A percentile compares a stretch with the other conserved stretches of the same genome.
Conservation (phyloP, 2,797 vertebrate species). For the Gymnodraco acuticeps region DNA sequence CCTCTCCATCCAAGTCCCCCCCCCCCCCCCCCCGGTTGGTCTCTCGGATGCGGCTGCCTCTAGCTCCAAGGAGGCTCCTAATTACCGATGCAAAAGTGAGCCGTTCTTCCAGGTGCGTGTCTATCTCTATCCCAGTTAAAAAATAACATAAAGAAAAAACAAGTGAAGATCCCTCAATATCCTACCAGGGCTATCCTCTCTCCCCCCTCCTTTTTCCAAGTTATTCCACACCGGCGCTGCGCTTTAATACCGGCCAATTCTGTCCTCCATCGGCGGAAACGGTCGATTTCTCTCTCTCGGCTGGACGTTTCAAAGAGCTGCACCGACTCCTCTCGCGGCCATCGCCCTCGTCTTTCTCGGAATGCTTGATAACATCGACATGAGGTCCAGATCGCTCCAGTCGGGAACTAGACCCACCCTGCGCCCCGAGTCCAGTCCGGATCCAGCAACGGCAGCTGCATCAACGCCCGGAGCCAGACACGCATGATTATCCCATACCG, state of each 20-base stretch:
- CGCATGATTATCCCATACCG: conserved; percentile 83
- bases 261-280: conserved; percentile 67
- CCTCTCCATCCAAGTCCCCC: conserved; percentile 79
- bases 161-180: conserved; percentile 37
- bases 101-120: conserved; percentile 56
- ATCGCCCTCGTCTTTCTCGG: conserved; percentile 65
- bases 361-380: conserved; percentile 64
- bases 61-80: conserved; percentile 68
- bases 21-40: conserved; percentile 31
- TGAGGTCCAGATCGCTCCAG: conserved; percentile 67
- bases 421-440: conserved; percentile 73
- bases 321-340: conserved; percentile 65
- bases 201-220: conserved; percentile 47
- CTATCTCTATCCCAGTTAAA: conserved; percentile 61
- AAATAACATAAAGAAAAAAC: conserved; percentile 54
- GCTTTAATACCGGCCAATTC: conserved; percentile 56
- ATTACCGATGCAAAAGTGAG: conserved; percentile 74
- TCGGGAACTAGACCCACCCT: conserved; percentile 74
- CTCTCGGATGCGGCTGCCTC: conserved; percentile 68
- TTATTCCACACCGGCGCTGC: conserved; percentile 64
- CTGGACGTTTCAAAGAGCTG: conserved; percentile 66
- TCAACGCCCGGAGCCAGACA: conserved; percentile 80
- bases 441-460: conserved; percentile 80
- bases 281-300: conserved; percentile 57
- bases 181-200: conserved; percentile 35